phyloP scores from a whole-genome alignment of 2,797 vertebrate genomes.

The Poeciliopsis turneri region DNA sequence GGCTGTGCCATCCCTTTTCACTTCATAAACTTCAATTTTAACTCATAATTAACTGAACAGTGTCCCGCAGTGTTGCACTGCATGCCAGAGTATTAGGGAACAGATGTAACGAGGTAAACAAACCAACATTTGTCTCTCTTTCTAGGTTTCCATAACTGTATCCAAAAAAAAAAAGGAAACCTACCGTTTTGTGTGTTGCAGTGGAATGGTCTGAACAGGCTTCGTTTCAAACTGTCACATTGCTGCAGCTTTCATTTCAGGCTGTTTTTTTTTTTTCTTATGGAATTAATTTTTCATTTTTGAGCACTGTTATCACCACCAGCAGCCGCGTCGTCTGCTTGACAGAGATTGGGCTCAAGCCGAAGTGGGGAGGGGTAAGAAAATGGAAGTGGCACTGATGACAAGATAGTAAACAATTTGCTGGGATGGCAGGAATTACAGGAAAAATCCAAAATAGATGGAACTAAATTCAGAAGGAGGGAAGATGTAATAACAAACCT shows the following conservation, averaged over 20 bases:
- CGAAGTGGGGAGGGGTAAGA: not conserved
- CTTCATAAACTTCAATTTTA: not conserved
- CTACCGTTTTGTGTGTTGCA: not conserved
- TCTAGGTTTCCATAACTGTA: not conserved
- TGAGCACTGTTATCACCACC: slow-evolving; percentile 37
- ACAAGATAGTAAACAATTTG: slow-evolving; percentile 40
- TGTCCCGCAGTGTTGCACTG: not conserved
- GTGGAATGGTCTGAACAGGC: not conserved
- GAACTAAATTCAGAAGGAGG: slow-evolving; percentile 24
- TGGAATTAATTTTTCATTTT: slow-evolving; percentile 1
- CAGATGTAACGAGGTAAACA: not conserved
- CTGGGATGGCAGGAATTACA: slow-evolving; percentile 13
- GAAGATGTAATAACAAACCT: slow-evolving; percentile 22
- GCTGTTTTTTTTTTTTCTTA: not conserved
- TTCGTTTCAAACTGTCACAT: not conserved
- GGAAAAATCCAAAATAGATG: slow-evolving; percentile 9
- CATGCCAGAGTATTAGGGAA: not conserved
- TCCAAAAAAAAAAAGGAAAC: not conserved
- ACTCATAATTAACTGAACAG: not conserved
- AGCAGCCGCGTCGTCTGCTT: slow-evolving; percentile 26
- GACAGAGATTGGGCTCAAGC: slow-evolving; percentile 16
- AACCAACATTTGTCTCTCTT: not conserved
- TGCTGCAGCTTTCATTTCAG: not conserved
- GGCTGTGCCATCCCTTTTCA: not conserved
- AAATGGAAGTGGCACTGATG: slow-evolving; percentile 13